A percentile compares a stretch with the other conserved stretches of the same genome.
phyloP scores from a whole-genome alignment of 2,888 invertebrate species.

The Lysandra coridon region DNA sequence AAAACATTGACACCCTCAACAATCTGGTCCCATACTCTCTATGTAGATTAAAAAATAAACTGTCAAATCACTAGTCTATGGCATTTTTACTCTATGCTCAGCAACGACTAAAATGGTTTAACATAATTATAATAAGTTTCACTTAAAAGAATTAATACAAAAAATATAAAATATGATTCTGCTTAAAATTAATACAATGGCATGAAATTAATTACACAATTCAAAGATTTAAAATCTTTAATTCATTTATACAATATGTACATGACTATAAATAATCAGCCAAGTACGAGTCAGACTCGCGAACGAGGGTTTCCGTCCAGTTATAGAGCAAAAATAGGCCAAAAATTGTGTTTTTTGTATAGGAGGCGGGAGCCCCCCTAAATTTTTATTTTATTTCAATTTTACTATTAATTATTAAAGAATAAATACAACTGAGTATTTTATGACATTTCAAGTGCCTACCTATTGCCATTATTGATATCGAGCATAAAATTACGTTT shows the following conservation, averaged over 20 bases:
- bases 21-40: conserved; percentile 21
- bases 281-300: too few relatives aligned
- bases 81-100: not conserved
- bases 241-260: not conserved
- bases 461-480: too few relatives aligned
- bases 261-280: not conserved
- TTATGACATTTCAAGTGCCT: too few relatives aligned
- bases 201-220: conserved; percentile 1
- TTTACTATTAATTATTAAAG: too few relatives aligned
- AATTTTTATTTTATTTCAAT: too few relatives aligned
- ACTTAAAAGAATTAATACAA: not conserved
- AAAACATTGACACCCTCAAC: conserved; percentile 16
- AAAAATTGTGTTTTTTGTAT: too few relatives aligned
- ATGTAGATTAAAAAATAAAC: not conserved
- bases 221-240: conserved; percentile 16
- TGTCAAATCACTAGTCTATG: not conserved
- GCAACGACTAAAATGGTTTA: not conserved
- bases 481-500: too few relatives aligned
- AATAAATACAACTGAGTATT: too few relatives aligned
- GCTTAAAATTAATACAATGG: conserved; percentile 3
- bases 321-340: too few relatives aligned
- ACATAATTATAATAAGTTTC: not conserved
- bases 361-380: too few relatives aligned
- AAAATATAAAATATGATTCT: conserved; percentile 14
- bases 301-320: too few relatives aligned